These are phyloP conservation scores for Plagiodera versicolora DNA, from an alignment of 2,888 invertebrate species.

Conservation along the genomic window DNA sequence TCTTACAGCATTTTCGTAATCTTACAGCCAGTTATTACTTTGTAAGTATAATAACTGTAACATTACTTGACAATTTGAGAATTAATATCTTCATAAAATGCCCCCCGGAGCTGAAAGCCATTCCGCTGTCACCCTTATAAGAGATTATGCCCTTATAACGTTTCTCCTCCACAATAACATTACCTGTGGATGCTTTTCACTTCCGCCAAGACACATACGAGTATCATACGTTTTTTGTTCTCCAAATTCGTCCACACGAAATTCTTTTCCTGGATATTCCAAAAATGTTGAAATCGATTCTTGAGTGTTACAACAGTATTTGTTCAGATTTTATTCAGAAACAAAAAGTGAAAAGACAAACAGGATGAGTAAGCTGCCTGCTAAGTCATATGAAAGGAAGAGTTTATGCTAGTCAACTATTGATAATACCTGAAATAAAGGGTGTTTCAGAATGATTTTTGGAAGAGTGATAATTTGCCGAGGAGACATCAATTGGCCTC, in stretches of 20 bases:
- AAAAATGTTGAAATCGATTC: background rate
- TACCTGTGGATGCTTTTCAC: slow-evolving; percentile 40
- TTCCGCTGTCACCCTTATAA: slow-evolving; percentile 52
- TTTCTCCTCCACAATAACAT: slow-evolving; percentile 39
- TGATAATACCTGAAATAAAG: too few species aligned
- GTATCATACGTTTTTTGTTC: slow-evolving; percentile 15
- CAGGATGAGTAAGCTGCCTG: too few species aligned
- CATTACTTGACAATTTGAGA: slow-evolving; percentile 55
- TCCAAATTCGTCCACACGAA: background rate
- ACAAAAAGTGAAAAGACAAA: too few species aligned
- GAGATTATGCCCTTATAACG: slow-evolving; percentile 52
- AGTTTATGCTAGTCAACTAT: too few species aligned
- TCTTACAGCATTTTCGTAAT: slow-evolving; percentile 53
- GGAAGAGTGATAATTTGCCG: too few species aligned
- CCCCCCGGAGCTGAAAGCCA: slow-evolving; percentile 49
- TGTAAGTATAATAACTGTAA: slow-evolving; percentile 56
- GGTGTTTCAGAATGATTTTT: too few species aligned
- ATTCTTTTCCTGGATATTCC: background rate
- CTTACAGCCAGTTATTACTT: slow-evolving; percentile 55
- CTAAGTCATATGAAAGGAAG: too few species aligned
- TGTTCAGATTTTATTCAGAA: too few species aligned
- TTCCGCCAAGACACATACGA: slow-evolving; percentile 14
- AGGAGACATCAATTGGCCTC: too few species aligned
- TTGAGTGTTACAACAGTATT: too few species aligned
- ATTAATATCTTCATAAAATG: slow-evolving; percentile 58